phyloP scores from a whole-genome alignment of 2,797 vertebrate species.

The Chromobotia macracanthus region DNA sequence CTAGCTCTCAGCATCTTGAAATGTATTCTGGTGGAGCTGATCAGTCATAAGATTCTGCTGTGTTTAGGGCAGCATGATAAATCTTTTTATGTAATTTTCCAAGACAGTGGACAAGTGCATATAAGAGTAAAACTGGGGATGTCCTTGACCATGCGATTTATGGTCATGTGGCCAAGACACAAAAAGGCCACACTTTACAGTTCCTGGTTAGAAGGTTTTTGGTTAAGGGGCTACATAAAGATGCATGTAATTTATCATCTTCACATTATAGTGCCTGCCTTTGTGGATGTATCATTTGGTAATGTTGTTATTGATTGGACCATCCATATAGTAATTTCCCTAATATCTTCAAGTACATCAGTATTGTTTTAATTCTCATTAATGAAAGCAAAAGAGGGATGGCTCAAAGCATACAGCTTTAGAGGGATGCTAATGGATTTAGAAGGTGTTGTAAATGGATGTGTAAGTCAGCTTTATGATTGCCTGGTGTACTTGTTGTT shows the following conservation, averaged over 20 bases:
- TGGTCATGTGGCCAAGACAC: constrained; percentile 61
- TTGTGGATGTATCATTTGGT: constrained; percentile 56
- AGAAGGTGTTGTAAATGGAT: constrained; percentile 69
- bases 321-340: constrained; percentile 60
- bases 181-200: constrained; percentile 45
- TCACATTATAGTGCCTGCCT: constrained; percentile 51
- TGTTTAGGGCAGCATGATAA: constrained; percentile 76
- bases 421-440: constrained; percentile 68
- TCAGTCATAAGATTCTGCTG: constrained; percentile 63
- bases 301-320: constrained; percentile 58
- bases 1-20: constrained; percentile 62
- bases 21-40: constrained; percentile 62
- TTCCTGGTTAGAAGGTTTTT: constrained; percentile 49
- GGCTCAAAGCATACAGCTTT: constrained; percentile 59
- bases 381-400: constrained; percentile 55
- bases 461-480: constrained; percentile 76
- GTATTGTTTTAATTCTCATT: constrained; percentile 64
- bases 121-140: constrained; percentile 74
- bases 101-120: constrained; percentile 79
- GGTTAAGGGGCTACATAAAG: constrained; percentile 48
- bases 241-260: constrained; percentile 51
- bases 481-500: constrained; percentile 82
- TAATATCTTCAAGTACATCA: constrained; percentile 58
- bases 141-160: constrained; percentile 79
- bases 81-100: constrained; percentile 82